Base-by-base conservation (phyloP, 2,797 vertebrate genomes). In the Protonibea diacanthus region DNA sequence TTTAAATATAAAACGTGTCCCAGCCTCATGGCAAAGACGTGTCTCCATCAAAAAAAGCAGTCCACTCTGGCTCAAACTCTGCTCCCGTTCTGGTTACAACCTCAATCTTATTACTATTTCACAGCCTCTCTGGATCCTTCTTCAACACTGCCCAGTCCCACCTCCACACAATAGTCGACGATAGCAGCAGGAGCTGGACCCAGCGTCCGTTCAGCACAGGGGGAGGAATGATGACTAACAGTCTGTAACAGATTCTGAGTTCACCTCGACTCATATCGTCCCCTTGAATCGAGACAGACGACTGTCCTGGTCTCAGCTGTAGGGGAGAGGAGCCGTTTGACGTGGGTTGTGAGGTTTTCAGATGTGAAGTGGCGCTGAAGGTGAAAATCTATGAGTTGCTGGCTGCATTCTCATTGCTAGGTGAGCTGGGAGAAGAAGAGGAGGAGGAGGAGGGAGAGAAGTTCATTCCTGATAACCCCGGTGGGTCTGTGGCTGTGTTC, bases 401-500 rank as follows among this genome's bases (percentile, higher is more conserved):
- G 67, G 97, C 88, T 42, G 96, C 93, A 74, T 98, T 97, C 83
- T 99, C 97, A 1, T 97, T 97, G 94, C 96, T 96, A 56, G 97
- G 97, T 17, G 98, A 99, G 87, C 93, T 97, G 83, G 98, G 96
- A 25, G 97, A 97, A 20, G 97, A 97, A 0, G 97, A 98, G 0
- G 97, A 98, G 0, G 98, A 97, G 0, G 97, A 97, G 0, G 97
- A 97, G 0, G 98, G 96, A 0, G 98, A 97, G 92, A 98, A 99
- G 93, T 95, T 97, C 91, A 98, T 97, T 75, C 96, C 96, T 6
- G 96, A 96, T 91, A 99, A 95, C 89, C 96, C 98, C 0, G 97
- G 98, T 42, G 97, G 97, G 87, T 99, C 97, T 49, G 97, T 99
- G 92, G 98, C 98, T 33, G 98, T 99, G 94, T 99, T 99, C 94